A percentile compares a stretch with the other conserved stretches of the same genome.
phyloP scores from a whole-genome alignment of 2,888 invertebrate genomes.

The Polietes domitor region DNA sequence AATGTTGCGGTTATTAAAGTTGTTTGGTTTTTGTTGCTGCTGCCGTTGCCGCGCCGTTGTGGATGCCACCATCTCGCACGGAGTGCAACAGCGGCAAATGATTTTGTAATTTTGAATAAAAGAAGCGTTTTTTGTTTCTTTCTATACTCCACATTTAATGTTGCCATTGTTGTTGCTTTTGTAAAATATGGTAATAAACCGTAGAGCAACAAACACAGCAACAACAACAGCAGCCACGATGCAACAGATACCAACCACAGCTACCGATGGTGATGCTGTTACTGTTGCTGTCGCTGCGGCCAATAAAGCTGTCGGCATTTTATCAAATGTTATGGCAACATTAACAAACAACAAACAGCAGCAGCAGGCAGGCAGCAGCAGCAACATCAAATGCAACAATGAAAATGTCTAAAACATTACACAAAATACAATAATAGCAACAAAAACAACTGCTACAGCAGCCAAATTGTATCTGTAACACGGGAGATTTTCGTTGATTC shows the following conservation, averaged over 20 bases:
- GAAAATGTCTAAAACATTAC: conserved; percentile 13
- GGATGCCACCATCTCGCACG: conserved; percentile 20
- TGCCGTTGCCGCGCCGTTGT: background rate
- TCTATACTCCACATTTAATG: conserved; percentile 51
- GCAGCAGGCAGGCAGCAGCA: background rate
- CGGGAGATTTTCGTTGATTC: conserved; percentile 27
- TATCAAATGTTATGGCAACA: conserved; percentile 43
- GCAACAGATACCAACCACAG: conserved; percentile 49
- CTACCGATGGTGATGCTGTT: conserved; percentile 25
- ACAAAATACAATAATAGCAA: conserved; percentile 3
- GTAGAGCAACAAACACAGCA: conserved; percentile 26
- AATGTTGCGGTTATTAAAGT: conserved; percentile 50
- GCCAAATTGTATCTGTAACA: background rate
- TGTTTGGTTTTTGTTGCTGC: background rate
- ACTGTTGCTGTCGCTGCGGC: conserved; percentile 21
- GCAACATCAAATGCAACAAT: background rate
- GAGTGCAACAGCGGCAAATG: conserved; percentile 50
- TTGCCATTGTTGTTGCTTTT: conserved; percentile 42
- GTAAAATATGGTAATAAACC: conserved; percentile 51
- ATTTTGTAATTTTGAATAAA: conserved; percentile 61
- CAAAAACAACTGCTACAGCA: background rate
- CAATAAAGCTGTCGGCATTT: conserved; percentile 59
- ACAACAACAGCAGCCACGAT: background rate
- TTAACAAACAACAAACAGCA: conserved; percentile 24
- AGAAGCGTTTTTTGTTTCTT: conserved; percentile 41